Evolutionary conservation across 2,797 vertebrate genomes (phyloP).

Genomic region (Siniperca undulata): DNA sequence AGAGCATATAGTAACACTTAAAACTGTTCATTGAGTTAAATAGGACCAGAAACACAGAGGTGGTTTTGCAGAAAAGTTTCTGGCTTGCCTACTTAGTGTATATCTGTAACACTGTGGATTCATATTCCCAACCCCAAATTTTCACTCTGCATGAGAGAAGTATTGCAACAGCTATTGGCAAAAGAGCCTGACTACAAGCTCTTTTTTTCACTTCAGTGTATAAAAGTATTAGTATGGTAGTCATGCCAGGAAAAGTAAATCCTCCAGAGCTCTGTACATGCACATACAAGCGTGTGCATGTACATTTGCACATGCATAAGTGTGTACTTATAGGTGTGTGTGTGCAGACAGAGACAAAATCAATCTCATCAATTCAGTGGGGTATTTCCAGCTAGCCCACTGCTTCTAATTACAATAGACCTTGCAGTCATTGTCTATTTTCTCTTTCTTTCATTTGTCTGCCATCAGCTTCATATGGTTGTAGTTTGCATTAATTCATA

Average conservation of each 20-base stretch:
- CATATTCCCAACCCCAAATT: slow-evolving; percentile 64
- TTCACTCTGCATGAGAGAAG: slow-evolving; percentile 72
- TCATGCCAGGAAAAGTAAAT: slow-evolving; percentile 83
- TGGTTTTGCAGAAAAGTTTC: slow-evolving; percentile 54
- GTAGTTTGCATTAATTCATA: slow-evolving; percentile 83
- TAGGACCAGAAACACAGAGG: slow-evolving; percentile 36
- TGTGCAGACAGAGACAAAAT: slow-evolving; percentile 72
- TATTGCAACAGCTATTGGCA: slow-evolving; percentile 82
- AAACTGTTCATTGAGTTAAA: slow-evolving; percentile 42
- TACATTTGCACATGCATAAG: slow-evolving; percentile 31
- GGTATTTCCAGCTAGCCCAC: slow-evolving; percentile 77
- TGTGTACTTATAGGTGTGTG: slow-evolving; percentile 33
- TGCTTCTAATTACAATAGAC: slow-evolving; percentile 82
- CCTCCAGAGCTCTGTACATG: slow-evolving; percentile 61
- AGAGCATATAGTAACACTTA: slow-evolving; percentile 45
- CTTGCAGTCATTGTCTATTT: slow-evolving; percentile 82
- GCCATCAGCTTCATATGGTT: slow-evolving; percentile 81
- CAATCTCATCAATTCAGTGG: slow-evolving; percentile 78
- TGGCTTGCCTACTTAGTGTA: slow-evolving; percentile 51
- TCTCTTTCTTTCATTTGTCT: slow-evolving; percentile 73
- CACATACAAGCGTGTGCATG: slow-evolving; percentile 51
- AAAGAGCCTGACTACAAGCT: slow-evolving; percentile 61
- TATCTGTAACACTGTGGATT: slow-evolving; percentile 66
- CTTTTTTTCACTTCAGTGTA: slow-evolving; percentile 73
- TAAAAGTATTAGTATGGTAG: slow-evolving; percentile 72